Percentiles rank a stretch among this genome's conserved stretches.
phyloP scores from a whole-genome alignment of 2,797 vertebrate species.

The Taenioides sp. region DNA sequence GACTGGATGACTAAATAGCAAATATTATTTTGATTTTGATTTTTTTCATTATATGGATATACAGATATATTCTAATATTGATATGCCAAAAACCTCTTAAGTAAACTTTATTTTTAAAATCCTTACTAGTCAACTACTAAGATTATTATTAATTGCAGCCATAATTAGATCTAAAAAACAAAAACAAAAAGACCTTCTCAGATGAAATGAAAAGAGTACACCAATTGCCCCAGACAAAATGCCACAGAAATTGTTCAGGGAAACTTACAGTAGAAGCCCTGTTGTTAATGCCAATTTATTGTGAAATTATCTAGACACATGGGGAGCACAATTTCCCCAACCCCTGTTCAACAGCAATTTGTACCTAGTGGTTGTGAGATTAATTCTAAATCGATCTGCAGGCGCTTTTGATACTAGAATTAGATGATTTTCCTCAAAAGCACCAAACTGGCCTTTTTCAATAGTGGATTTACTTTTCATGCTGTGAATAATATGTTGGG shows the following conservation, averaged over 20 bases:
- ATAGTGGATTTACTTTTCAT: slow-evolving; percentile 13
- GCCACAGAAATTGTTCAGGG: not conserved
- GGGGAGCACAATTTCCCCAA: slow-evolving; percentile 9
- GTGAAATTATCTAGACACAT: not conserved
- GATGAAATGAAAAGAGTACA: not conserved
- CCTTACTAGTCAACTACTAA: not conserved
- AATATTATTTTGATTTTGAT: no score
- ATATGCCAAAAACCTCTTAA: no score
- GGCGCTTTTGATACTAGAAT: slow-evolving; percentile 11
- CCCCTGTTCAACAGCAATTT: not conserved
- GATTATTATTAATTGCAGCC: no score
- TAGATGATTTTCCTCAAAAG: slow-evolving; percentile 4
- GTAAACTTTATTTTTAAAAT: not conserved
- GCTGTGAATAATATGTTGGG: slow-evolving; percentile 2
- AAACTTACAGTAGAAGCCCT: not conserved
- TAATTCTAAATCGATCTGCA: slow-evolving; percentile 5
- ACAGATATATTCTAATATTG: no score
- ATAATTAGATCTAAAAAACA: no score
- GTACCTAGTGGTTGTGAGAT: slow-evolving; percentile 12
- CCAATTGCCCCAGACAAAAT: not conserved
- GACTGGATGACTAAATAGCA: no score
- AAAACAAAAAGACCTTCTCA: not conserved
- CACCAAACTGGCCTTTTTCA: not conserved
- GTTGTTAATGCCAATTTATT: not conserved
- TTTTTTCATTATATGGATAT: no score